Evolutionary conservation across 2,797 vertebrate species (phyloP).

Genomic region (Spondyliosoma cantharus): DNA sequence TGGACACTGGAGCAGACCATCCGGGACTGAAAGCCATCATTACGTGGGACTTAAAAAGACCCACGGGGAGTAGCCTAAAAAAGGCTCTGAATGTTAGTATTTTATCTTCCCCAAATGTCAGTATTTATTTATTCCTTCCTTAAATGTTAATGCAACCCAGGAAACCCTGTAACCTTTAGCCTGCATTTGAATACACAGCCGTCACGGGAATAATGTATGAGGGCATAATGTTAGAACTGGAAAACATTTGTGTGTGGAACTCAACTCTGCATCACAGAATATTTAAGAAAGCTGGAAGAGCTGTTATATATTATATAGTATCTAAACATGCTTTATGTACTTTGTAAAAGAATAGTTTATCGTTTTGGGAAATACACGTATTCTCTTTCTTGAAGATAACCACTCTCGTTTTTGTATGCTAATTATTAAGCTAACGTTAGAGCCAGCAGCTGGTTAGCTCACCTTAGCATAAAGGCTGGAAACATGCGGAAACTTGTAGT

Average conservation of each 20-base stretch:
- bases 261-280: slow-evolving; percentile 26
- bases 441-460: not conserved
- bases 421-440: not conserved
- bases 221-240: slow-evolving; percentile 28
- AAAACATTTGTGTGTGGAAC: slow-evolving; percentile 39
- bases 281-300: slow-evolving; percentile 32
- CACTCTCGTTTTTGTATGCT: not conserved
- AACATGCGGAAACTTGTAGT: not conserved
- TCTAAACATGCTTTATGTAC: slow-evolving; percentile 43
- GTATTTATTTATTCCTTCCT: slow-evolving; percentile 73
- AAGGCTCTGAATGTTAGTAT: slow-evolving; percentile 61
- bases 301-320: slow-evolving; percentile 19
- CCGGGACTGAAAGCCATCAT: slow-evolving; percentile 62
- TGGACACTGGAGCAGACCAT: slow-evolving; percentile 62
- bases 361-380: slow-evolving; percentile 17
- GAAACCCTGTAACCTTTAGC: slow-evolving; percentile 63
- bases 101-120: slow-evolving; percentile 74
- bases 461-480: not conserved
- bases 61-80: slow-evolving; percentile 43
- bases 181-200: slow-evolving; percentile 53
- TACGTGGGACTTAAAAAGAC: slow-evolving; percentile 51
- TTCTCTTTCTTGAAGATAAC: slow-evolving; percentile 3
- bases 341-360: slow-evolving; percentile 24
- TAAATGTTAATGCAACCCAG: slow-evolving; percentile 52
- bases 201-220: slow-evolving; percentile 35